These are phyloP conservation scores for Melospiza melodia DNA, from an alignment of 2,113 vertebrate species.

Conservation along the genomic window DNA sequence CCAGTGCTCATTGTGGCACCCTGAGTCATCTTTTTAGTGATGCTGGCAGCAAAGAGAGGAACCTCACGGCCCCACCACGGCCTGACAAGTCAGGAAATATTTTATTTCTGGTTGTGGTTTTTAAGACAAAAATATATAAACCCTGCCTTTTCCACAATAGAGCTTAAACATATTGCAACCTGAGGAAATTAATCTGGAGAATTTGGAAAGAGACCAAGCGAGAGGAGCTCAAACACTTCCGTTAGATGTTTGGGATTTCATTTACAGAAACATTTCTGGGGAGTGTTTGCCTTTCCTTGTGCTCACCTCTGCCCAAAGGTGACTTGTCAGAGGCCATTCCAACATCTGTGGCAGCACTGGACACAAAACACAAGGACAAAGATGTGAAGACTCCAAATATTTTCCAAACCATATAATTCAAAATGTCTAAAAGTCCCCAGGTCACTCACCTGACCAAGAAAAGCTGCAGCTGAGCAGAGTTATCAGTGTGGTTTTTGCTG, in stretches of 20 bases:
- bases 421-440: neutral
- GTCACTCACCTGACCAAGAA: neutral
- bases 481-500: neutral
- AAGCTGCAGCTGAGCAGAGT: neutral
- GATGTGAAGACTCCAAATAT: neutral
- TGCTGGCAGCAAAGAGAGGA: neutral
- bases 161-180: neutral
- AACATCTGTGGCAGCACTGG: neutral
- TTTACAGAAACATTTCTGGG: neutral
- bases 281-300: neutral
- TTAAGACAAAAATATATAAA: neutral
- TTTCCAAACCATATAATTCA: neutral
- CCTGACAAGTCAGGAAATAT: neutral
- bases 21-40: neutral
- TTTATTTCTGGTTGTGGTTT: neutral
- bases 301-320: neutral
- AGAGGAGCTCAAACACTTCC: neutral
- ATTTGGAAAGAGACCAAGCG: neutral
- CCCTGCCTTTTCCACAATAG: neutral
- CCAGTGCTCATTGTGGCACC: neutral
- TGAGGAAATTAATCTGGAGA: neutral
- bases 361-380: neutral
- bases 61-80: neutral
- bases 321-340: neutral
- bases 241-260: neutral